phyloP scores from a whole-genome alignment of 2,113 vertebrate species.

The Chlorodrepanis virens region DNA sequence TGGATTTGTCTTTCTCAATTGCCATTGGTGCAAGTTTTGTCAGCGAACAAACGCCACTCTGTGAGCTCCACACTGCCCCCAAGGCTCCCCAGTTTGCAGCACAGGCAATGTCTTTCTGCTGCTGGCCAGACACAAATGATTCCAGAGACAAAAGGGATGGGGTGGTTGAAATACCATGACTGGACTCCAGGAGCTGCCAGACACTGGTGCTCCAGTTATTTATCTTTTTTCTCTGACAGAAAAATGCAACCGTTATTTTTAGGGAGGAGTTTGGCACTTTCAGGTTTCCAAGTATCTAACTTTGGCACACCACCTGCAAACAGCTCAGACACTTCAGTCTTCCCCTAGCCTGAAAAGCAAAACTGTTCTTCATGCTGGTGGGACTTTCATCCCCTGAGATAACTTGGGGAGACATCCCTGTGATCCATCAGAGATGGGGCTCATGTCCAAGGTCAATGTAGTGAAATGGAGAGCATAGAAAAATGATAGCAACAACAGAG shows the following conservation, averaged over 20 bases:
- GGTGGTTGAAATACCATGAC: not conserved
- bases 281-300: not conserved
- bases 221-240: not conserved
- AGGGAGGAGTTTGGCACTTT: not conserved
- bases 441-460: not conserved
- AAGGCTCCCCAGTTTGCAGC: not conserved
- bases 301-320: not conserved
- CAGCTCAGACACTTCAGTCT: not conserved
- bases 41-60: not conserved
- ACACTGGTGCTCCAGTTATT: not conserved
- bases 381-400: not conserved
- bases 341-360: not conserved
- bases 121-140: not conserved
- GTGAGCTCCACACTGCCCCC: accelerated
- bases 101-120: not conserved
- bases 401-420: not conserved
- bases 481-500: not conserved
- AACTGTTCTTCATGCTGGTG: not conserved
- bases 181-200: not conserved
- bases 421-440: not conserved
- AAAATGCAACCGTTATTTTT: not conserved
- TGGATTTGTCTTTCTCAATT: not conserved
- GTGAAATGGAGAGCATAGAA: accelerated
- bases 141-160: not conserved
- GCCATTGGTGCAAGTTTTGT: not conserved